Base-by-base conservation (phyloP, 37 sponge, comb jelly and placozoan genomes). In the Axinella damicornis region DNA sequence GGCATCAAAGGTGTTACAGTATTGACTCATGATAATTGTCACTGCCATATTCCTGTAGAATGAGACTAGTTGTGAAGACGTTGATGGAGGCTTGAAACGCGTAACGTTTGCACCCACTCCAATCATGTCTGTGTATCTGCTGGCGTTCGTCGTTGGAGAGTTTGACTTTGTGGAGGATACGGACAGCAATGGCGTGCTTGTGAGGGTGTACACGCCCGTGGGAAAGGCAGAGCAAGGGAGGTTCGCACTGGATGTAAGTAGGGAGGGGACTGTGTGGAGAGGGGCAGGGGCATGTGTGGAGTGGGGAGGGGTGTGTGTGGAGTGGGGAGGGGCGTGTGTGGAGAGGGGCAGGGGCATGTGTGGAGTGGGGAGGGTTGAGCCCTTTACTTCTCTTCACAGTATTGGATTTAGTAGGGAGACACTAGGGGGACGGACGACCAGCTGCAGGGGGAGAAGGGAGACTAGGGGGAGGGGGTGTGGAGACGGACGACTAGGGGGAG, bases 111-210 rank as follows among this genome's bases (percentile, higher is more conserved):
- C 81, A 18, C 84, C 79, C 13, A 88, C 98, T 17, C 95, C 95
- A 13, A 85, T 87, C 62, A 98, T 98, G 98, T 95, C 96, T 30
- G 87, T 92, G 19, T 98, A 98, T 76, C 92, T 98, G 20, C 76
- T 98, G 76, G 95, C 76, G 15, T 97, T 97, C 52, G 80, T 97
- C n/a, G 95, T 97, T 21, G 98, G 98, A 67, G 98, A 98, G 82
- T 98, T 88, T 74, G 98, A 98, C 76, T 94, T 84, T 58, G 90
- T 95, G 31, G 96, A 95, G 79, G 90, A 22, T 0, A 65, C 35
- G 32, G 92, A 92, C 66, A 36, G 71, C 60, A 81, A 98, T 77
- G 96, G 95, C 0, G 90, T 98, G 5, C 67, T 88, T 24, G 81
- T 98, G 63, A 86, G 98, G 40, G 95, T 96, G 35, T 98, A 94